Evolutionary conservation across 2,797 vertebrate genomes (phyloP), one percentile per base, ranked within the genome.

Genomic region (Enteromius argenteus): DNA sequence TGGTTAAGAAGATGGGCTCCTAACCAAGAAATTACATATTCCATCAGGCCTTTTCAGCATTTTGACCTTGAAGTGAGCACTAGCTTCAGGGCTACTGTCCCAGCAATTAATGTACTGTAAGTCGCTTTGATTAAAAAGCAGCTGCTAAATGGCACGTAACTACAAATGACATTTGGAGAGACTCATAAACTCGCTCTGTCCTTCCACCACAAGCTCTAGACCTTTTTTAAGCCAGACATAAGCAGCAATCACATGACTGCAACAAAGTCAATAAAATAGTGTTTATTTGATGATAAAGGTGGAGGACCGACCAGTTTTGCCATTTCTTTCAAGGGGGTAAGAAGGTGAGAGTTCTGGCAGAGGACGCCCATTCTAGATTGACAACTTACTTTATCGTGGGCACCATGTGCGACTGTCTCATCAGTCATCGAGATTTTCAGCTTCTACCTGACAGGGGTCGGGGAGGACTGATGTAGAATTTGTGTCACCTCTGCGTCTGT

Each of bases 51-150:
- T 19, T 62, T 32, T 78, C 49, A 39, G 46, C 32, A 69, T 58
- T 68, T 78, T 84, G 74, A 78, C 82, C 82, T 84, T 79, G 82
- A 78, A 84, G 64, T 69, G 66, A 77, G 64, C 11, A 76, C 37
- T 84, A 49, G 82, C 82, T 84, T 84, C 39, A 15, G 82, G 82
- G 74, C 19, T 69, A 42, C 74, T 84, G 51, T 79, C 74, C 64
- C 64, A 49, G 66, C 74, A 84, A 78, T 84, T 84, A 78, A 69
- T 84, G 74, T 69, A 69, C 74, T 60, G 74, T 78, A 78, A 84
- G 82, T 84, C 82, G 49, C 51, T 56, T 71, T 84, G 82, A 84
- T 84, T 76, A 77, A 84, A 84, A 78, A 84, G 82, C 82, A 79
- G 67, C 74, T 84, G 74, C 74, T 84, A 84, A 84, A 84, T 84